Percentiles rank a stretch among this genome's conserved stretches.
Evolutionary conservation across 2,888 invertebrate species (phyloP).

Genomic region (Nomada goodeniana): DNA sequence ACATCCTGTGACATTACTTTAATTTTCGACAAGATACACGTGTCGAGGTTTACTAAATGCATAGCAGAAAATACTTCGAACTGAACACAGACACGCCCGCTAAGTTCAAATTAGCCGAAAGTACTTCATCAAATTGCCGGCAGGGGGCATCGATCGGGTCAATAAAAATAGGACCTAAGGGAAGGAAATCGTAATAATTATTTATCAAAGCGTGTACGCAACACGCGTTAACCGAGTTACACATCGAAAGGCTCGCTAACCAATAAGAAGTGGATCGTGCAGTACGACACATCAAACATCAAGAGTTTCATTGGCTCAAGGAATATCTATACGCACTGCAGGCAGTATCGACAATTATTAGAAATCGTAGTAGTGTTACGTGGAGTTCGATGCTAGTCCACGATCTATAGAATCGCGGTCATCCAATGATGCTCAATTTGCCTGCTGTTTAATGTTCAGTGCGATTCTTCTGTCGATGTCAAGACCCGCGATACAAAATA

Average conservation of each 20-base stretch:
- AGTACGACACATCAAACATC: constrained; percentile 21
- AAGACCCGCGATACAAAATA: constrained; percentile 54
- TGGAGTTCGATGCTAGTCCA: constrained; percentile 13
- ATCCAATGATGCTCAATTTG: constrained; percentile 36
- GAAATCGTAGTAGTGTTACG: not conserved
- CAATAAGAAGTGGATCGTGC: constrained; percentile 36
- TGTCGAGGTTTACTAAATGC: constrained; percentile 25
- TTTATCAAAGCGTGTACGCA: constrained; percentile 31
- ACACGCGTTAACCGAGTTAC: constrained; percentile 3
- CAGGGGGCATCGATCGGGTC: constrained; percentile 19
- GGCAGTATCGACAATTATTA: not conserved
- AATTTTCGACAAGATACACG: constrained; percentile 27
- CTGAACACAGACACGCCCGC: constrained; percentile 18
- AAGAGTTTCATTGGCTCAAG: constrained; percentile 40
- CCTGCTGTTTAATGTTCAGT: constrained; percentile 28
- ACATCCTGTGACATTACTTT: not conserved
- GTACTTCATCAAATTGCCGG: not conserved
- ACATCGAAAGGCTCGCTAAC: constrained; percentile 9
- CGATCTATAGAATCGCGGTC: constrained; percentile 23
- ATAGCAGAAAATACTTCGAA: constrained; percentile 28
- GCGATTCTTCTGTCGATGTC: constrained; percentile 48
- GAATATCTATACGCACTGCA: not conserved
- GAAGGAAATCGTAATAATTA: constrained; percentile 31
- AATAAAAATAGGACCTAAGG: constrained; percentile 39
- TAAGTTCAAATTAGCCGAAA: not conserved